A percentile compares a stretch with the other conserved stretches of the same genome.
Conservation (phyloP, 2,113 vertebrate species). For the Phaethornis superciliosus region DNA sequence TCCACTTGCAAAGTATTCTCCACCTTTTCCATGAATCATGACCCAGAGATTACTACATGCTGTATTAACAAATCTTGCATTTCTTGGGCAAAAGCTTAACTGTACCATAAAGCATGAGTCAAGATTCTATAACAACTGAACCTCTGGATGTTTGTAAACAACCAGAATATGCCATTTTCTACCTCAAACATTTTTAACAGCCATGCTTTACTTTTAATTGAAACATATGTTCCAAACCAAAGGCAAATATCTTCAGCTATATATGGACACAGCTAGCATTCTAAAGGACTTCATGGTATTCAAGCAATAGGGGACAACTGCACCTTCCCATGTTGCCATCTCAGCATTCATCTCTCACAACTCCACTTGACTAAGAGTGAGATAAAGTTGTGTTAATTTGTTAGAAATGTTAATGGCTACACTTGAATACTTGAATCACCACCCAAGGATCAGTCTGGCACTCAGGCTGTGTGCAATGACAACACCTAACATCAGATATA, state of each 20-base stretch:
- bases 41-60: neutral
- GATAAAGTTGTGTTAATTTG: neutral
- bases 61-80: neutral
- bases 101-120: neutral
- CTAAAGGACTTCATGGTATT: neutral
- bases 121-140: neutral
- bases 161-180: neutral
- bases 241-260: neutral
- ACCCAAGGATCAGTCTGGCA: neutral
- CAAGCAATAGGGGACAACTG: neutral
- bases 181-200: neutral
- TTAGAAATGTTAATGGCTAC: neutral
- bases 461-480: neutral
- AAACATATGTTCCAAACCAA: neutral
- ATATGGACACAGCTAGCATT: neutral
- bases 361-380: neutral
- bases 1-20: neutral
- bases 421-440: neutral
- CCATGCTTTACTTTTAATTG: neutral
- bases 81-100: neutral
- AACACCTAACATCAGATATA: accelerated
- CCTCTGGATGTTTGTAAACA: neutral
- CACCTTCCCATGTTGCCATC: neutral
- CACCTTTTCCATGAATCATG: neutral
- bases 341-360: neutral